A percentile compares a stretch with the other conserved stretches of the same genome.
phyloP scores from a whole-genome alignment of 2,113 vertebrate species.

The Laterallus jamaicensis region DNA sequence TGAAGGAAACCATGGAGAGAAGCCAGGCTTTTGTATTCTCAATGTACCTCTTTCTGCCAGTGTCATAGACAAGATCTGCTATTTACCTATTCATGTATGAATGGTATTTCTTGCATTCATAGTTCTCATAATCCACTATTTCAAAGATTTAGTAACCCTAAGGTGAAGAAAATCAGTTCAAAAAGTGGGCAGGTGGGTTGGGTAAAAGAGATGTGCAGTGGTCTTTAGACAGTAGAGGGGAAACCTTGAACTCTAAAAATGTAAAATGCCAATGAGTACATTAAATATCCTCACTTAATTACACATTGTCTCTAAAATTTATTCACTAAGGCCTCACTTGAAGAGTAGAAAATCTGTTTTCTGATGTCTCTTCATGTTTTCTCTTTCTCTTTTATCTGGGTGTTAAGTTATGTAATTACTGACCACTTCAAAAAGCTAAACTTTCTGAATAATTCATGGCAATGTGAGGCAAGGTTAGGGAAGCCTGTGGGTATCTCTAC shows the following conservation, averaged over 20 bases:
- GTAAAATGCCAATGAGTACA: not conserved
- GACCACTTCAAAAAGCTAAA: slow-evolving; percentile 49
- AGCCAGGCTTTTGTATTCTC: not conserved
- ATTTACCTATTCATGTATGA: not conserved
- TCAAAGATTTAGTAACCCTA: not conserved
- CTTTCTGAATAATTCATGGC: slow-evolving; percentile 50
- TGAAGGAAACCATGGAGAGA: not conserved
- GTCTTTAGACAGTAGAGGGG: not conserved
- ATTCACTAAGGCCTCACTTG: not conserved
- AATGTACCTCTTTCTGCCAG: not conserved
- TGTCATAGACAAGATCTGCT: not conserved
- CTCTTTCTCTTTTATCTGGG: not conserved
- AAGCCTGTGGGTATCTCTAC: slow-evolving; percentile 19
- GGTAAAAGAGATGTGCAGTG: not conserved
- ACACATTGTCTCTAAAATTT: slow-evolving; percentile 4
- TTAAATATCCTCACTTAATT: slow-evolving; percentile 13
- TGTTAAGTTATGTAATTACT: slow-evolving; percentile 52
- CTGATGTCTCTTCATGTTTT: not conserved
- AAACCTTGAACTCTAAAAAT: slow-evolving; percentile 13
- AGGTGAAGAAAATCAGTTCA: not conserved
- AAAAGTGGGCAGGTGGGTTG: not conserved
- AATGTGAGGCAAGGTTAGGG: not conserved
- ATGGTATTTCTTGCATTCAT: not conserved
- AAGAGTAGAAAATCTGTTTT: not conserved
- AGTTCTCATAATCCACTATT: not conserved